Base-by-base conservation (phyloP, 2,888 invertebrate species). In the Ectemnius continuus region DNA sequence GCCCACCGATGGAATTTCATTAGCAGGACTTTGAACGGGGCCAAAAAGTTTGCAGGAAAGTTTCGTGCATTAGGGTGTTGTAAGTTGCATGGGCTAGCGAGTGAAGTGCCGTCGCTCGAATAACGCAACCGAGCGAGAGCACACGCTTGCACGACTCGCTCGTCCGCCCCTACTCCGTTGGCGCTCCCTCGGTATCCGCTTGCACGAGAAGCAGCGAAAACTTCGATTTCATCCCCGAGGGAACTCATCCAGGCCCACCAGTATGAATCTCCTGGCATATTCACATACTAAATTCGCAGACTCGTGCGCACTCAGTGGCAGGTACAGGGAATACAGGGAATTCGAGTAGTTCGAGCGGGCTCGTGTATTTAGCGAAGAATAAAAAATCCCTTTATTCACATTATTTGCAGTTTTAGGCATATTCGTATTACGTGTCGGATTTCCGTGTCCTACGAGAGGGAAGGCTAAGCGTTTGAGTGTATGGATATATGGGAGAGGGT, bases 341-440 rank as follows among this genome's bases (percentile, higher is more conserved):
- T n/a, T 52, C 20, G 13, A 36, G 36, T 36, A 36, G 36, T 36
- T 36, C 8, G 36, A 36, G 11, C 11, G 28, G 18, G 63, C 48
- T 63, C 16, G 13, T 23, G 47, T 16, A 46, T 18, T 16, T 14
- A 59, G 16, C 13, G 20, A 18, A 59, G 47, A 62, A 14, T 36
- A 64, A 69, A 73, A 71, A 71, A 69, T 65, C 56, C 60, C 8
- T 62, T 61, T 72, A 66, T 63, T 57, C 63, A 71, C 61, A 75
- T 77, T 77, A 77, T 75, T 68, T 71, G 62, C 59, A 16, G 36
- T 67, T 65, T 68, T 65, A 61, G 28, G 52, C 52, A 64, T 66
- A 75, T 77, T 72, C 76, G 56, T 56, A 65, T 75, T 75, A 77
- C 77, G 77, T 77, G 75, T 77, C 62, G 75, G 64, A 72, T 72